Evolutionary conservation across 2,888 invertebrate species (phyloP).

Genomic region (Pollenia griseotomentosa): DNA sequence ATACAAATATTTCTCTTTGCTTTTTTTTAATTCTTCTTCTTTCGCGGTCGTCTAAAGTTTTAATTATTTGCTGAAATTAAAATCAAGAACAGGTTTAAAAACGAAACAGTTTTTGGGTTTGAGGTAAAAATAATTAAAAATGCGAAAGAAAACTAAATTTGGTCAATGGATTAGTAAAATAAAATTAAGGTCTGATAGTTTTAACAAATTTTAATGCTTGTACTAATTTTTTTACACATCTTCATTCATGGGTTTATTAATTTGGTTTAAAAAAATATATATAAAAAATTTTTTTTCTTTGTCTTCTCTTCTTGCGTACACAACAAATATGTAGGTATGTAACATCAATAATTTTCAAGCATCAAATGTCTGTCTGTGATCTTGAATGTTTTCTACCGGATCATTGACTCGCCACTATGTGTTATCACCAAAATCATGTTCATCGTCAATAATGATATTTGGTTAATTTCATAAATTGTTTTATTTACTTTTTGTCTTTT

Average conservation of each 20-base stretch:
- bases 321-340: conserved; percentile 14
- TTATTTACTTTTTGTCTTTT: conserved; percentile 30
- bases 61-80: conserved; percentile 49
- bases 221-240: conserved; percentile 10
- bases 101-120: conserved; percentile 18
- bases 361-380: conserved; percentile 2
- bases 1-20: conserved; percentile 14
- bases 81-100: conserved; percentile 48
- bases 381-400: not conserved
- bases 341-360: conserved; percentile 34
- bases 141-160: conserved; percentile 25
- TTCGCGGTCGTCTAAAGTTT: not conserved
- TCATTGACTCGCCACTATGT: conserved; percentile 40
- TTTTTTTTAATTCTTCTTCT: not conserved
- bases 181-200: conserved; percentile 1
- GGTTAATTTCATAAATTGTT: conserved; percentile 22
- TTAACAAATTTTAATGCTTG: conserved; percentile 15
- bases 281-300: not conserved
- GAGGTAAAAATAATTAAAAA: conserved; percentile 49
- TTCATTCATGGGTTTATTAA: conserved; percentile 42
- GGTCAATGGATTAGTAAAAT: conserved; percentile 41
- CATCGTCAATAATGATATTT: conserved; percentile 18
- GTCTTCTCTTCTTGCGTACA: not conserved
- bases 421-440: conserved; percentile 40
- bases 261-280: conserved; percentile 15